Evolutionary conservation across 2,888 invertebrate species (phyloP), one percentile per base, ranked within the genome.

Genomic region (Acheta domesticus): DNA sequence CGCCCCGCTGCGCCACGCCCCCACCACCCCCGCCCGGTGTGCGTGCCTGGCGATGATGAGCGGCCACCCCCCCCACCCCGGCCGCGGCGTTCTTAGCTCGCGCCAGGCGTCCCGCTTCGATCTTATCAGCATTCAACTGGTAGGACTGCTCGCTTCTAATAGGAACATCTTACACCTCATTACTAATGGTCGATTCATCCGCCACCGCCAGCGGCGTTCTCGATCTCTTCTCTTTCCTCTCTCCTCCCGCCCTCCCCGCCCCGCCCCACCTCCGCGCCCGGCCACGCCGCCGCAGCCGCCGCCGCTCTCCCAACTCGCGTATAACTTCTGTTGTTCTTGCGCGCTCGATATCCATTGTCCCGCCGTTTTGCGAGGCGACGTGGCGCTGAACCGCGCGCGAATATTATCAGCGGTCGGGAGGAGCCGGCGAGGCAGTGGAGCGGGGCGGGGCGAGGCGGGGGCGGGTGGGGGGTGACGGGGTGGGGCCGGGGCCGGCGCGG

Each of bases 81-180:
- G 62, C 62, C 11, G 12, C 8, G 14, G n/a, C 62, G 14, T 62
- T n/a, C 62, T 62, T 14, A n/a, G n/a, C 62, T 62, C 62, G 16
- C 62, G 62, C 62, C 62, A 62, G 62, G 62, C 62, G 62, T 62
- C 62, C 14, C n/a, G 14, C 62, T 14, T 19, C n/a, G 62, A 62
- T 62, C 62, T 62, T 62, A 62, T 62, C 62, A 62, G 62, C 62
- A 62, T 62, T 62, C 62, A 62, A 62, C n/a, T 62, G 62, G 62
- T 62, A 62, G 62, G 62, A 62, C 62, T 62, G 62, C 62, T 62
- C 14, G 16, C 62, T 62, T 62, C 16, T 19, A 62, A 62, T 62
- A 62, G 62, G 62, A 62, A 62, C 62, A 62, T 62, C 62, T 14
- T 62, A 62, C 62, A 62, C 62, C 62, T 62, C 62, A 62, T 62